Evolutionary conservation across 2,797 vertebrate genomes (phyloP), one percentile per base, ranked within the genome.

Genomic region (Aratinga solstitialis): DNA sequence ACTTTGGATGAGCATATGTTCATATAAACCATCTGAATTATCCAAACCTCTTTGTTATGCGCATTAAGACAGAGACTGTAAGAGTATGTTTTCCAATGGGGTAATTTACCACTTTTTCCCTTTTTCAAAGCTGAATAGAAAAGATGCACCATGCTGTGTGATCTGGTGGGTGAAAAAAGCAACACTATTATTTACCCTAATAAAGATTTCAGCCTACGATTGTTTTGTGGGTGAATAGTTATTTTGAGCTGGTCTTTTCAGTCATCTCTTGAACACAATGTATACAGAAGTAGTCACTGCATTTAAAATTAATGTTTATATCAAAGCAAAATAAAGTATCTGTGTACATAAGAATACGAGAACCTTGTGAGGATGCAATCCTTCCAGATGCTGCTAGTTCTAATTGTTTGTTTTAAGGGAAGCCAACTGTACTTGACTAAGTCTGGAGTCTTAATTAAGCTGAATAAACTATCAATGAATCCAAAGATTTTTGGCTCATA

Each of bases 401-500:
- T 73, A 76, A 66, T 83, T 91, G 91, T 82, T 90, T 94, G 50
- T 80, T 97, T 97, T 63, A 91, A 87, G 43, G 48, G 42, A 95
- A 95, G 47, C 84, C 87, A 95, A 86, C 48, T 62, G 10, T 5
- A 80, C 48, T 50, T 61, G 45, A 94, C 82, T 47, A 93, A 81
- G 54, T 74, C 66, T 76, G 79, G 30, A 73, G 69, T 93, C 80
- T 94, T 90, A 92, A 97, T 96, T 74, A 93, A 96, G 30, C 36
- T 87, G 89, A 97, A 96, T 93, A 96, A 97, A 94, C 79, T 59
- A 34, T 42, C 92, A 87, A 47, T 93, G 95, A 91, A 96, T 94
- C 63, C 96, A 95, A 86, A 61, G 79, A 72, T 84, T 97, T 97
- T 87, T 88, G 95, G 87, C 87, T 86, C 34, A 8, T 93, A 93